phyloP scores from a whole-genome alignment of 2,888 invertebrate species.

The Xylota sylvarum region DNA sequence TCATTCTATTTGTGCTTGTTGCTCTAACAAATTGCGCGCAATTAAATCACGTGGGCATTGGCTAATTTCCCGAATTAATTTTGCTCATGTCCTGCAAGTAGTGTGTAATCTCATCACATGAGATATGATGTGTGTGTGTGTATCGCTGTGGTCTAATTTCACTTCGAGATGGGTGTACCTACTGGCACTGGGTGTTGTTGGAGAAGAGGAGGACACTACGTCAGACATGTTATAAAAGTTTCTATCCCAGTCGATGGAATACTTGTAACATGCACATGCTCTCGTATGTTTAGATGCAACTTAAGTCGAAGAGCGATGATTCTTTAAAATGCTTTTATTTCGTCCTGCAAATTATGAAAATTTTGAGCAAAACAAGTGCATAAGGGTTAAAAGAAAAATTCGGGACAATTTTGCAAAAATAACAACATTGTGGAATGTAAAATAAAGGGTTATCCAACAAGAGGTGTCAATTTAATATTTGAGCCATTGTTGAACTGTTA shows the following conservation, averaged over 20 bases:
- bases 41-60: conserved; percentile 77
- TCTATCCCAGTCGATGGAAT: not conserved
- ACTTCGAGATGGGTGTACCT: conserved; percentile 7
- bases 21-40: conserved; percentile 65
- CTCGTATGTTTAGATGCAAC: not conserved
- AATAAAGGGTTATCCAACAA: too few species aligned
- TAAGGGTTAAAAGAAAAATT: too few species aligned
- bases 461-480: too few species aligned
- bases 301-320: too few species aligned
- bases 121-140: conserved; percentile 45
- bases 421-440: too few species aligned
- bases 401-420: too few species aligned
- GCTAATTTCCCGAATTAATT: conserved; percentile 76
- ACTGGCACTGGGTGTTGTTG: not conserved
- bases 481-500: too few species aligned
- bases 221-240: not conserved
- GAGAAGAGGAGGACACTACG: not conserved
- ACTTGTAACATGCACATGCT: too few species aligned
- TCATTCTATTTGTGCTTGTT: conserved; percentile 38
- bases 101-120: conserved; percentile 37
- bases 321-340: too few species aligned
- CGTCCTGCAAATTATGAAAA: too few species aligned
- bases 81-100: conserved; percentile 34
- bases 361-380: too few species aligned
- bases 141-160: conserved; percentile 19